Percentiles rank a stretch among this genome's conserved stretches.
phyloP scores from a whole-genome alignment of 2,113 vertebrate species.

The Melanotaenia duboulayi region DNA sequence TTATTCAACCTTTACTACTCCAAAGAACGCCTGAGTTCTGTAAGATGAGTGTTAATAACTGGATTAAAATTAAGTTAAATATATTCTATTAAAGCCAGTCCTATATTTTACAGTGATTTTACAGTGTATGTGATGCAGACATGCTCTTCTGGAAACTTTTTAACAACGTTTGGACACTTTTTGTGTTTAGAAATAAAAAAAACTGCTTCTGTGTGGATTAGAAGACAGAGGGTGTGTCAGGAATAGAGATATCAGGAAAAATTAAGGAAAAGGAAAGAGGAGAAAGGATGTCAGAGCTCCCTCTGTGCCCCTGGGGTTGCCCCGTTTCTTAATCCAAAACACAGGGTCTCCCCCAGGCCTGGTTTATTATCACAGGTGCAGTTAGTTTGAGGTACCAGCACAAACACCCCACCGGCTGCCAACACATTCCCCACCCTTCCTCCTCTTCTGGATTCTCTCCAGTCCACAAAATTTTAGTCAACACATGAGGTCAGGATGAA shows the following conservation, averaged over 20 bases:
- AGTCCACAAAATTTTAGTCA: slow-evolving; percentile 10
- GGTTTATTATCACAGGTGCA: slow-evolving; percentile 80
- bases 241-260: slow-evolving; percentile 6
- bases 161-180: not conserved
- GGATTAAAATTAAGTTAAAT: too few relatives aligned
- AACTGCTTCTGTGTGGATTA: not conserved
- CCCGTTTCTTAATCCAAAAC: slow-evolving; percentile 71
- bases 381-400: slow-evolving; percentile 62
- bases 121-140: slow-evolving; percentile 15
- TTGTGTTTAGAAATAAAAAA: slow-evolving; percentile 1
- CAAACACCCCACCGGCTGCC: slow-evolving; percentile 35
- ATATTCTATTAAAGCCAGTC: too few relatives aligned
- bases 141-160: not conserved
- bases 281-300: slow-evolving; percentile 42
- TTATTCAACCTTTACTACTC: too few relatives aligned
- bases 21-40: too few relatives aligned
- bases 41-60: too few relatives aligned
- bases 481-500: slow-evolving; percentile 7
- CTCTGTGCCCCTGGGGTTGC: slow-evolving; percentile 33
- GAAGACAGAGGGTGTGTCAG: slow-evolving; percentile 9
- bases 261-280: slow-evolving; percentile 24
- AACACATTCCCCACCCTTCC: not conserved
- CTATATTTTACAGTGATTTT: too few relatives aligned
- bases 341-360: slow-evolving; percentile 34
- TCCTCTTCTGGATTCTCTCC: slow-evolving; percentile 16